Conservation (phyloP, 2,888 invertebrate genomes). For the Brachycybe producta region DNA sequence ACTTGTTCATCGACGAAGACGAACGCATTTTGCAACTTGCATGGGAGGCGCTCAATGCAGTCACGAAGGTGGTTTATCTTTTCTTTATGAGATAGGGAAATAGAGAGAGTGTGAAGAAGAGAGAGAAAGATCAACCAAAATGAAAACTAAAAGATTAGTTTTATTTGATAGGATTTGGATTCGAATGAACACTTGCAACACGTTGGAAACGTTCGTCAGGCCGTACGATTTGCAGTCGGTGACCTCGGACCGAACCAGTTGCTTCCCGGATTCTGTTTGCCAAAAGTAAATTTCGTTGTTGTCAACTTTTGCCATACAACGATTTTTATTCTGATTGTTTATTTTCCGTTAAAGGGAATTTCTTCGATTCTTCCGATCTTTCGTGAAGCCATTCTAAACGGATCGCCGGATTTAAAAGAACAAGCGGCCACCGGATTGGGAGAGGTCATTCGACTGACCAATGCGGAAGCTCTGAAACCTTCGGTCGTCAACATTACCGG, state of each 20-base stretch:
- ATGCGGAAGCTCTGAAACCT: slow-evolving; percentile 74
- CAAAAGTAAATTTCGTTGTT: slow-evolving; percentile 52
- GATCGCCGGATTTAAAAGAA: slow-evolving; percentile 89
- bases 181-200: slow-evolving; percentile 66
- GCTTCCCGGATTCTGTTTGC: slow-evolving; percentile 83
- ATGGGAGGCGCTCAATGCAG: slow-evolving; percentile 81
- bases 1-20: slow-evolving; percentile 68
- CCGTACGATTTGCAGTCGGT: slow-evolving; percentile 75
- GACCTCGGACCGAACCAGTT: slow-evolving; percentile 65
- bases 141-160: background rate
- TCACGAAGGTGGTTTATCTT: slow-evolving; percentile 51
- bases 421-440: slow-evolving; percentile 83
- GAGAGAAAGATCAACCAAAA: background rate
- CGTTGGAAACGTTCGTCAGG: slow-evolving; percentile 79
- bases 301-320: too few species aligned
- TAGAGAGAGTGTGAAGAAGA: background rate
- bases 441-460: slow-evolving; percentile 68
- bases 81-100: background rate
- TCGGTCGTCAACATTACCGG: slow-evolving; percentile 96
- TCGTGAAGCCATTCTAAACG: slow-evolving; percentile 90
- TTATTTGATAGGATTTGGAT: slow-evolving; percentile 52
- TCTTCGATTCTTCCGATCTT: slow-evolving; percentile 87
- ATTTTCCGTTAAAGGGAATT: slow-evolving; percentile 50
- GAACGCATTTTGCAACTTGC: slow-evolving; percentile 67
- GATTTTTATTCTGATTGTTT: background rate